Evolutionary conservation across 2,797 vertebrate genomes (phyloP).

Genomic region (Esox lucius): DNA sequence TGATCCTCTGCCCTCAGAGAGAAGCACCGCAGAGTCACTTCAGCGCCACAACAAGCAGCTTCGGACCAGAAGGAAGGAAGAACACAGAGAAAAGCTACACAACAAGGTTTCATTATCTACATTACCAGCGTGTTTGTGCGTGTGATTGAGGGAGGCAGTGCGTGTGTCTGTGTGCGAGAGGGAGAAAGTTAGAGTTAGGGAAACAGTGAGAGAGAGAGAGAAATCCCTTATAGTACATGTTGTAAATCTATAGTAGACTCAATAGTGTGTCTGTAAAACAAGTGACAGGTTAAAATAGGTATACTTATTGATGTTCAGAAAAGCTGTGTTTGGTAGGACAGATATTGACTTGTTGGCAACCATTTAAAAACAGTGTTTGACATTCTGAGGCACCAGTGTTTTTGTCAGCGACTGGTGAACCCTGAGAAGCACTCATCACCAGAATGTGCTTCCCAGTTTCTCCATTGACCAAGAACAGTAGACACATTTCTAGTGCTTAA

Average conservation of each 20-base stretch:
- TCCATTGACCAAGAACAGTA: background rate
- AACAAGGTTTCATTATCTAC: constrained; percentile 15
- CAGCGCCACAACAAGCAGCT: background rate
- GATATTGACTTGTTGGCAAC: background rate
- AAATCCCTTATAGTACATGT: too few relatives aligned
- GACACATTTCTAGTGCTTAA: constrained; percentile 3
- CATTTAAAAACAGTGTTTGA: background rate
- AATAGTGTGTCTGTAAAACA: background rate
- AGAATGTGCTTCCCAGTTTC: background rate
- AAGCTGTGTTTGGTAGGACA: background rate
- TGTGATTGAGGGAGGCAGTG: background rate
- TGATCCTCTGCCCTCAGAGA: background rate
- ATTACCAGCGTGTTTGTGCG: background rate
- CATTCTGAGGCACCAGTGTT: background rate
- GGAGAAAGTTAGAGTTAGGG: background rate
- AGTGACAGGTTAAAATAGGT: background rate
- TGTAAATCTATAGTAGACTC: background rate
- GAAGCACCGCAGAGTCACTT: background rate
- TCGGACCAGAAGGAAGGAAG: background rate
- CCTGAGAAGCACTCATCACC: background rate
- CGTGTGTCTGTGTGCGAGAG: background rate
- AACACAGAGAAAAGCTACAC: constrained; percentile 8
- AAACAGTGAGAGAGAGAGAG: background rate
- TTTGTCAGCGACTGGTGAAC: background rate
- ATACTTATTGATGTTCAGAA: background rate